Conservation (phyloP, 2,888 invertebrate species). For the Orthosia gothica region DNA sequence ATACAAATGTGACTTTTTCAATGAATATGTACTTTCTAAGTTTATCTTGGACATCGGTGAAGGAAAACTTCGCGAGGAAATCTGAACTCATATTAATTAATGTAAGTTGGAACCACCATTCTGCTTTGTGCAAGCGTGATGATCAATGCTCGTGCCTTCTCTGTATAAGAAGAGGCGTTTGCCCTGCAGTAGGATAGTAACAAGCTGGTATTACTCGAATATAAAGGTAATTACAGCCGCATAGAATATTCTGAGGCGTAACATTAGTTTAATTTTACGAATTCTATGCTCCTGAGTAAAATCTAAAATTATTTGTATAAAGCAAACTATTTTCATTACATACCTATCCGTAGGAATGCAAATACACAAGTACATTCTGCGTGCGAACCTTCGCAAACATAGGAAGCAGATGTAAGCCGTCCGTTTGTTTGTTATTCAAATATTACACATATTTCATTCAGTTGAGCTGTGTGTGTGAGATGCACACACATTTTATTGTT, state of each 20-base stretch:
- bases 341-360: conserved; percentile 5
- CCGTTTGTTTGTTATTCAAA: conserved; percentile 60
- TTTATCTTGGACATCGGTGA: no score
- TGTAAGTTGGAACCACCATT: no score
- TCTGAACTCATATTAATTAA: no score
- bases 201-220: no score
- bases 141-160: no score
- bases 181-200: no score
- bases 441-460: conserved; percentile 57
- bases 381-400: conserved; percentile 50
- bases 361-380: conserved; percentile 8
- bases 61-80: no score
- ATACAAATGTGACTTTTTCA: no score
- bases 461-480: neutral
- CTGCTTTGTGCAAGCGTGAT: no score
- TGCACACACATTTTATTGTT: conserved; percentile 1
- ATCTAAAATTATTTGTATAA: neutral
- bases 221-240: neutral
- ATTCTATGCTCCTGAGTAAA: neutral
- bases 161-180: no score
- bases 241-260: neutral
- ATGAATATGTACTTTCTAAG: no score
- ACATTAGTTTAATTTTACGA: neutral
- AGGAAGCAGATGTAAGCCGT: conserved; percentile 55
- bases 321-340: conserved; percentile 26